Evolutionary conservation across 2,888 invertebrate genomes (phyloP).

Genomic region (Chydorus sphaericus): DNA sequence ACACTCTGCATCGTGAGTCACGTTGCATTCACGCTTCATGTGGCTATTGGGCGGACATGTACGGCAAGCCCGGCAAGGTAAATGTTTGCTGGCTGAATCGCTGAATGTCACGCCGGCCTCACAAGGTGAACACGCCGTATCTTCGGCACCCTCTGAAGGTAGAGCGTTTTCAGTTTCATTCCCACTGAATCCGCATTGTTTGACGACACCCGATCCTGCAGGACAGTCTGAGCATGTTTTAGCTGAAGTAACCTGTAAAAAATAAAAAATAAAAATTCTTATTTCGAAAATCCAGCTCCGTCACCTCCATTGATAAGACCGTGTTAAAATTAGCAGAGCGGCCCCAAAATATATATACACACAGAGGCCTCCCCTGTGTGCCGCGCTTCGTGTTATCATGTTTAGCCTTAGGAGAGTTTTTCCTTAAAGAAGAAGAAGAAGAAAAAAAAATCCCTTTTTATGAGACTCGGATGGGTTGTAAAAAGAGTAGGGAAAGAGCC

Average conservation of each 20-base stretch:
- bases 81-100: conserved; percentile 18
- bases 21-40: conserved; percentile 23
- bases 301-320: neutral
- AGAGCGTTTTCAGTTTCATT: too few relatives aligned
- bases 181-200: neutral
- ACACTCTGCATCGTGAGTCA: conserved; percentile 25
- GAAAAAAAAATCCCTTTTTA: neutral
- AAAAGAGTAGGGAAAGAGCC: neutral
- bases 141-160: neutral
- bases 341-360: too few relatives aligned
- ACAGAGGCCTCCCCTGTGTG: too few relatives aligned
- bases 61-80: conserved; percentile 22
- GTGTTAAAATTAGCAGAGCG: too few relatives aligned
- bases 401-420: too few relatives aligned
- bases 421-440: neutral
- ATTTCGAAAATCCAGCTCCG: neutral
- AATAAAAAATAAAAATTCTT: neutral
- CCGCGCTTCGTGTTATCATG: too few relatives aligned
- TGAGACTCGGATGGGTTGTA: conserved; percentile 7
- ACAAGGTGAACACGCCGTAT: conserved; percentile 23
- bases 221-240: neutral
- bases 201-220: conserved; percentile 1
- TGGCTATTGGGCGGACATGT: conserved; percentile 23
- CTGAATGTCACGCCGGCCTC: conserved; percentile 23
- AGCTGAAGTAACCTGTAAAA: neutral